Conservation (phyloP, 2,113 vertebrate species). For the Austrofundulus limnaeus region DNA sequence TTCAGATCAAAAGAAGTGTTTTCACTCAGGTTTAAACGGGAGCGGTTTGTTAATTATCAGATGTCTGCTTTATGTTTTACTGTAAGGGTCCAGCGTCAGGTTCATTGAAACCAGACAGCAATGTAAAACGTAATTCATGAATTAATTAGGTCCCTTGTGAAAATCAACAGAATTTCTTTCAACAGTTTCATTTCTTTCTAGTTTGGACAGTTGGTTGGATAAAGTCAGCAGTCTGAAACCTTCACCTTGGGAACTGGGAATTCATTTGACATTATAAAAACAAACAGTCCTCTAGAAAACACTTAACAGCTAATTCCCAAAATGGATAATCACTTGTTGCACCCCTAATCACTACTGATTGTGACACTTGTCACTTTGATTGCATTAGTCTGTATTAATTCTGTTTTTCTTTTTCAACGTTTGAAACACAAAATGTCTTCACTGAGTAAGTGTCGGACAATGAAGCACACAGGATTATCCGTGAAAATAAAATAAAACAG, state of each 20-base stretch:
- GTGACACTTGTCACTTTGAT: constrained; percentile 2
- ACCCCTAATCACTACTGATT: constrained; percentile 3
- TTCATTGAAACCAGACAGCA: background rate
- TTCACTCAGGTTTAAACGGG: background rate
- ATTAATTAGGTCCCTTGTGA: background rate
- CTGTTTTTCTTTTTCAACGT: constrained; percentile 13
- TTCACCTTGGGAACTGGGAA: background rate
- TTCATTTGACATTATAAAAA: background rate
- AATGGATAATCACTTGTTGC: background rate
- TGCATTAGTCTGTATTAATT: constrained; percentile 9
- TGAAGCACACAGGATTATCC: constrained; percentile 29
- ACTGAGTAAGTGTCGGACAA: constrained; percentile 21
- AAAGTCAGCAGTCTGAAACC: background rate
- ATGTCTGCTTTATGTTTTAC: background rate
- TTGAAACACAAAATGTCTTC: constrained; percentile 8
- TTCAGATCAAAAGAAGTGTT: background rate
- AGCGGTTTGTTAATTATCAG: background rate
- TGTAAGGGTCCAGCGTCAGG: background rate
- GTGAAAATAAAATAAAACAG: no score
- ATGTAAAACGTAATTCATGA: no score
- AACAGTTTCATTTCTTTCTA: background rate
- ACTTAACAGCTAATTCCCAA: background rate
- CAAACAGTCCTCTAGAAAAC: background rate
- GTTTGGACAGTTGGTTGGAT: background rate
- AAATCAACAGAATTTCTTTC: background rate